These are phyloP conservation scores for mouse (Mus musculus) DNA, from an alignment of 2,113 vertebrate genomes.

Conservation along the genomic window DNA sequence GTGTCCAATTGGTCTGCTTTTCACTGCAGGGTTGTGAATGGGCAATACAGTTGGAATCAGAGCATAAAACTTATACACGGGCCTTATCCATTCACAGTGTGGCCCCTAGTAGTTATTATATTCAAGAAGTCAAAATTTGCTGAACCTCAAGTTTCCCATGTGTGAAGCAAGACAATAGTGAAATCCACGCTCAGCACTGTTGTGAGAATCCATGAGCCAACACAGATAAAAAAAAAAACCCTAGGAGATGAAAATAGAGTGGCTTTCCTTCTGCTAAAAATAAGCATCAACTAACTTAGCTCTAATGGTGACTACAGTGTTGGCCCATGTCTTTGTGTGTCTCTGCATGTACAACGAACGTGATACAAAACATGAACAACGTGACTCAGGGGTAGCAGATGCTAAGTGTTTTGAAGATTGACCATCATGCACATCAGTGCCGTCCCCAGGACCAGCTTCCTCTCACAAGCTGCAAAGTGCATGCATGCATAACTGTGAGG, in stretches of 20 bases:
- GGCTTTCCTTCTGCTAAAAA: neutral
- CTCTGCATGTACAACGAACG: no score
- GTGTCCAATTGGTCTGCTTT: neutral
- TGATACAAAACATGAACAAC: neutral
- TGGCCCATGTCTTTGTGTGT: neutral
- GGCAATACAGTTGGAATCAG: neutral
- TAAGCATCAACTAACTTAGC: neutral
- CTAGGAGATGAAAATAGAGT: neutral
- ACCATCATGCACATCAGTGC: neutral
- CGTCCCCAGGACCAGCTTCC: neutral
- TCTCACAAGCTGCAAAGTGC: neutral
- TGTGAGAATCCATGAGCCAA: neutral
- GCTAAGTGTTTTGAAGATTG: neutral
- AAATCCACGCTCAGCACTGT: neutral
- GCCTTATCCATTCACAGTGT: fast-evolving
- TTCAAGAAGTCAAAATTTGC: neutral
- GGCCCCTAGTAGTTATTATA: neutral
- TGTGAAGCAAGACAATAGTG: neutral
- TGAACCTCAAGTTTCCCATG: neutral
- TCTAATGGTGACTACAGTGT: fast-evolving
- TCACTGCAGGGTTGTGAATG: fast-evolving
- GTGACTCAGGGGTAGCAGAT: neutral
- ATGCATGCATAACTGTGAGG: no score
- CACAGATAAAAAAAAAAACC: neutral
- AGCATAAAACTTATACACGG: no score